Conservation (phyloP, 2,113 vertebrate genomes). For the Brachypteracias leptosomus region DNA sequence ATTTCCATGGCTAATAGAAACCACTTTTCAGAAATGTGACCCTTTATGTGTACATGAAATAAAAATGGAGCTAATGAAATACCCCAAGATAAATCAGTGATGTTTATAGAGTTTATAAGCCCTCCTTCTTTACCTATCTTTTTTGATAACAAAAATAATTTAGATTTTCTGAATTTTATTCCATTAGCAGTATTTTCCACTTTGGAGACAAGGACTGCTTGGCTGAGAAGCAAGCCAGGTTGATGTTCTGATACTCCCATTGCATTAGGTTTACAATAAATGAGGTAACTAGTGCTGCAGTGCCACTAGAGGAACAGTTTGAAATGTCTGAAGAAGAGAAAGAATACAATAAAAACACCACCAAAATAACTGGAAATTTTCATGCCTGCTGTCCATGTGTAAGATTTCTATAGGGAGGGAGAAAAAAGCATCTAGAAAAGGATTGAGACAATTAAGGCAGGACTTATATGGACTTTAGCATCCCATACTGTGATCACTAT, state of each 20-base stretch:
- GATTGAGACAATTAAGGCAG: neutral
- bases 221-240: neutral
- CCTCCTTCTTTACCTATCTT: neutral
- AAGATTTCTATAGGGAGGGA: neutral
- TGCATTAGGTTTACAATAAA: neutral
- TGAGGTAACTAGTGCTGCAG: neutral
- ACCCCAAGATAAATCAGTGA: neutral
- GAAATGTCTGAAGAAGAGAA: neutral
- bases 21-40: neutral
- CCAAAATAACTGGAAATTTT: neutral
- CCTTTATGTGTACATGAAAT: neutral
- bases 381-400: neutral
- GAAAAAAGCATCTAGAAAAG: neutral
- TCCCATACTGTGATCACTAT: neutral
- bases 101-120: neutral
- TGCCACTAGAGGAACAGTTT: neutral
- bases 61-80: slow-evolving; percentile 5
- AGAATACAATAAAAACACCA: neutral
- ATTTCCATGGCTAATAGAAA: neutral
- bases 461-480: neutral
- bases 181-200: neutral
- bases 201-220: neutral
- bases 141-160: neutral
- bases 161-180: neutral
- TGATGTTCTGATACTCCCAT: neutral